Evolutionary conservation across 1,140 invertebrate genomes (phyloP).

Genomic region (Aricia agestis): DNA sequence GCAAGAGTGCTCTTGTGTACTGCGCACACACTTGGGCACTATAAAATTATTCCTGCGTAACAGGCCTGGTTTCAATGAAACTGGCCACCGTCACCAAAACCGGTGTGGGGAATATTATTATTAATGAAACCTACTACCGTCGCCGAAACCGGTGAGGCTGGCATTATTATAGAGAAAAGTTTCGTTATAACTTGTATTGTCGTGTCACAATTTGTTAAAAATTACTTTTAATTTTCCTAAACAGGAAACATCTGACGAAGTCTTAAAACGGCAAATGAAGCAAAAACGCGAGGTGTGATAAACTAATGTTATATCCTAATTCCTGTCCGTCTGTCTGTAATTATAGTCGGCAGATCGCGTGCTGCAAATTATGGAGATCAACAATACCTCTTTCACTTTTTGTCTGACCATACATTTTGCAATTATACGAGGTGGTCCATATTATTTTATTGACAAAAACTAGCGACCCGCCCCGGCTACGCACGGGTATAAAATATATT

Average conservation of each 20-base stretch:
- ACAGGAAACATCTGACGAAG: not conserved
- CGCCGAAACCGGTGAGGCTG: too few relatives aligned
- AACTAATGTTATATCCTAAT: not conserved
- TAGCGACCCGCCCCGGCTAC: too few relatives aligned
- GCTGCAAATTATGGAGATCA: slow-evolving; percentile 33
- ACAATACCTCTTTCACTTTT: slow-evolving; percentile 38
- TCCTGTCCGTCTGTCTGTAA: slow-evolving; percentile 17
- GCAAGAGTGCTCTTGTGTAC: too few relatives aligned
- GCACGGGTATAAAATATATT: too few relatives aligned
- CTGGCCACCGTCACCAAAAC: too few relatives aligned
- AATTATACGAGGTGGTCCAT: slow-evolving; percentile 20
- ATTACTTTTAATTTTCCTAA: not conserved
- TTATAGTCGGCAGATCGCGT: slow-evolving; percentile 30
- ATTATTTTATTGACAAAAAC: not conserved
- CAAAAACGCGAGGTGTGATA: not conserved
- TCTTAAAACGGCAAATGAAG: not conserved
- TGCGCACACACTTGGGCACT: too few relatives aligned
- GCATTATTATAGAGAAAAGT: too few relatives aligned
- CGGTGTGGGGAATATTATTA: too few relatives aligned
- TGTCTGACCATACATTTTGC: slow-evolving; percentile 23
- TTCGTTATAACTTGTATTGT: too few relatives aligned
- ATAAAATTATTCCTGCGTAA: too few relatives aligned
- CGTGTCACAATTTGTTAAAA: not conserved
- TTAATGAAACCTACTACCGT: too few relatives aligned
- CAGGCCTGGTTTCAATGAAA: too few relatives aligned